Evolutionary conservation across 2,113 vertebrate species (phyloP), one percentile per base, ranked within the genome.

Genomic region (Gallinago paraguaiae): DNA sequence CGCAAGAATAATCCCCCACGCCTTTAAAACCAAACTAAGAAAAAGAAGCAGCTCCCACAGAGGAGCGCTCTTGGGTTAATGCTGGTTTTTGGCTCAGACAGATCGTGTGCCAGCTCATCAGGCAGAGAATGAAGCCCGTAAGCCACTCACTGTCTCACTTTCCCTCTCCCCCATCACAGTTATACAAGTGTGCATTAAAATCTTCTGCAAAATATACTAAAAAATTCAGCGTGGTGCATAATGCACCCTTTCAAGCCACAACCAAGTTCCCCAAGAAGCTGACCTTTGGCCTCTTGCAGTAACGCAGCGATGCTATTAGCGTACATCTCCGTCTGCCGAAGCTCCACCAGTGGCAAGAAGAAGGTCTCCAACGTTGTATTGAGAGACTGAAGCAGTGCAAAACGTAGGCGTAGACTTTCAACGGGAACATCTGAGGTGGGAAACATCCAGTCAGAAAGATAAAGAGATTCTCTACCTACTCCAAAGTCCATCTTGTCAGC

Each of bases 281-380:
- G 83, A 99, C 99, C 99, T 99, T 99, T 99, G 93, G 99, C 99
- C 90, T 99, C 99, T 45, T 98, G 98, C 90, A 99, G 97, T 28
- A 99, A 71, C 1, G 99, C 97, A 0, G 99, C 98, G 10, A 99
- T 99, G 93, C 99, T 99, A 88, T 98, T 99, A 3, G 98, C 90
- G 91, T 98, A 99, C 91, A 98, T 98, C 16, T 97, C 97, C 0
- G 99, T 99, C 97, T 98, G 99, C 64, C 99, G 98, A n/a, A 99
- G 98, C 98, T 99, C 99, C 95, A 99, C 99, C 53, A 99, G 98
- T 0, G 99, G 99, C 35, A 99, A 97, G 98, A 99, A 99, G 98
- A 99, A 99, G 1, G 98, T 99, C 98, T 99, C 99, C 95, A 99
- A 88, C 0, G 98, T 99, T 77, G 98, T 99, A 96, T 99, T 99